phyloP scores from a whole-genome alignment of 2,888 invertebrate genomes.

The Harmothoe impar region DNA sequence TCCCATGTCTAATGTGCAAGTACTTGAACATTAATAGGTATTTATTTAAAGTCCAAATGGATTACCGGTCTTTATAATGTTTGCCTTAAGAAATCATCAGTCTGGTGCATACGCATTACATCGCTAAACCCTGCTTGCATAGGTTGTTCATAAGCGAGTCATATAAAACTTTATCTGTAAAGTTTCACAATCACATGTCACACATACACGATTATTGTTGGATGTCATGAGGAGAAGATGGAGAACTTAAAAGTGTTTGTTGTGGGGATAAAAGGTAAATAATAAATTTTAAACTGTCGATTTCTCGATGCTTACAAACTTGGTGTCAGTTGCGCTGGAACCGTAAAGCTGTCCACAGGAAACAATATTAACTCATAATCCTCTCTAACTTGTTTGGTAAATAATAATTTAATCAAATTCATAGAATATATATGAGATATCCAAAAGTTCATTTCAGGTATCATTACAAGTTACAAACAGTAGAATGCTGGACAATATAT shows the following conservation, averaged over 20 bases:
- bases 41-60: too few species aligned
- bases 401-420: not conserved
- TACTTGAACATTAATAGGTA: too few species aligned
- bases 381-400: not conserved
- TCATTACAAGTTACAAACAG: too few species aligned
- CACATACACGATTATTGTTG: not conserved
- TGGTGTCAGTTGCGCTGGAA: slow-evolving; percentile 52
- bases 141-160: not conserved
- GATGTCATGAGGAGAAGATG: not conserved
- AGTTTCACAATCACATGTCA: not conserved
- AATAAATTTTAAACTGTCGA: not conserved
- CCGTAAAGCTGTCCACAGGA: slow-evolving; percentile 44
- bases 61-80: too few species aligned
- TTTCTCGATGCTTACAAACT: slow-evolving; percentile 51
- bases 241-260: slow-evolving; percentile 13
- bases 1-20: too few species aligned
- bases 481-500: too few species aligned
- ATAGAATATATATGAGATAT: not conserved
- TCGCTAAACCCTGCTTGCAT: slow-evolving; percentile 30
- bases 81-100: slow-evolving; percentile 40
- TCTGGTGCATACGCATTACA: not conserved
- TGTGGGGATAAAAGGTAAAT: not conserved
- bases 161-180: not conserved
- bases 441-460: too few species aligned
- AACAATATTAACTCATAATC: not conserved